A percentile compares a stretch with the other conserved stretches of the same genome.
phyloP scores from a whole-genome alignment of 2,797 vertebrate genomes.

The Oreochromis grahami region DNA sequence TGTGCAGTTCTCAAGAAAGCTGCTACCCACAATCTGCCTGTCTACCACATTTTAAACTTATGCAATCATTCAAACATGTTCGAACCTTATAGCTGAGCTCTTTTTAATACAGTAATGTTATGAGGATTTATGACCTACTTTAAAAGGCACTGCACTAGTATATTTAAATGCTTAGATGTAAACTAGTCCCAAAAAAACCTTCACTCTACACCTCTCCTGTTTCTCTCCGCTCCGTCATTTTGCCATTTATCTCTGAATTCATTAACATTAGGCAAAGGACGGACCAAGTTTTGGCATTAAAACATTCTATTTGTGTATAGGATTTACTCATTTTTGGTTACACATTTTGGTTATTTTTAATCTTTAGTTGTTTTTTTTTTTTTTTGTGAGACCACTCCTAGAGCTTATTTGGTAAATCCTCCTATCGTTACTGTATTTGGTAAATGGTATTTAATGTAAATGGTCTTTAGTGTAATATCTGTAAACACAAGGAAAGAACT shows the following conservation, averaged over 20 bases:
- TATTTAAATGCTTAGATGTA: background rate
- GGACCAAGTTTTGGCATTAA: background rate
- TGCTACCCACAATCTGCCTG: background rate
- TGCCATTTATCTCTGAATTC: background rate
- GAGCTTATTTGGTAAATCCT: background rate
- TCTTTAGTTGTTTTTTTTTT: accelerated
- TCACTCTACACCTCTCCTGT: background rate
- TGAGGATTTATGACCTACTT: background rate
- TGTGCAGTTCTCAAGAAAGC: background rate
- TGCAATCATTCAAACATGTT: background rate
- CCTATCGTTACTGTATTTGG: background rate
- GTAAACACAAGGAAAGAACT: background rate
- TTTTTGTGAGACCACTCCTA: background rate
- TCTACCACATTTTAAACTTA: background rate
- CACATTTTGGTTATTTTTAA: background rate
- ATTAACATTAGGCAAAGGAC: background rate
- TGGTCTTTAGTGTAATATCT: background rate
- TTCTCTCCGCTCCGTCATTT: background rate
- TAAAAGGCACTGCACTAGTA: background rate
- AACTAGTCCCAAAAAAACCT: background rate
- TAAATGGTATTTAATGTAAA: background rate
- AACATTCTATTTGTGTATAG: background rate
- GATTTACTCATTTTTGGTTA: background rate
- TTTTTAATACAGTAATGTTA: background rate
- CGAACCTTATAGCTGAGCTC: background rate